These are phyloP conservation scores for Eupithecia pulchellata DNA, from an alignment of 2,888 invertebrate genomes.

Conservation along the genomic window DNA sequence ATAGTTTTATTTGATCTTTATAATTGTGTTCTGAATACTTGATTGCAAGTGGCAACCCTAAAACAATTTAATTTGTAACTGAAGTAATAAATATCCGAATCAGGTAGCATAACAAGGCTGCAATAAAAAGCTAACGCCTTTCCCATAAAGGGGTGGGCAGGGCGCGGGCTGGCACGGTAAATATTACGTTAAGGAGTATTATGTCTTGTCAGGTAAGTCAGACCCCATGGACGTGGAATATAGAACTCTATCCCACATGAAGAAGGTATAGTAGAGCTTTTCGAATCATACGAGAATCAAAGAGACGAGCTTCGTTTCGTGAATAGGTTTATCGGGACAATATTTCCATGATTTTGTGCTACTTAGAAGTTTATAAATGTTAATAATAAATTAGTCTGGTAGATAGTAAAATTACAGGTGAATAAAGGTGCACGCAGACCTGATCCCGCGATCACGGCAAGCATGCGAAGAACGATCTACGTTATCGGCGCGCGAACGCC, in stretches of 20 bases:
- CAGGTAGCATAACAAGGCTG: constrained; percentile 55
- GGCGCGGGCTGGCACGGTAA: constrained; percentile 53
- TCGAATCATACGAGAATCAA: background rate
- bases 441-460: no score
- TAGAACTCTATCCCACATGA: background rate
- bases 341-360: background rate
- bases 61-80: constrained; percentile 48
- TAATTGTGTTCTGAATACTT: background rate
- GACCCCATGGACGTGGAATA: background rate
- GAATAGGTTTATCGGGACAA: background rate
- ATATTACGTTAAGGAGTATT: constrained; percentile 52
- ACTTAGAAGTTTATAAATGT: background rate
- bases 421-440: no score
- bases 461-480: no score
- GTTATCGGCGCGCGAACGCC: no score
- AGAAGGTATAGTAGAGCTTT: constrained; percentile 10
- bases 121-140: constrained; percentile 59
- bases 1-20: background rate
- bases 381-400: background rate
- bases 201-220: constrained; percentile 48
- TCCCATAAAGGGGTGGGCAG: constrained; percentile 45
- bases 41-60: background rate
- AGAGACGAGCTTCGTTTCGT: background rate
- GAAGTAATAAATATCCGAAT: constrained; percentile 49
- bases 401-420: background rate